These are phyloP conservation scores for Sebastes itinus DNA, from an alignment of 2,797 vertebrate genomes.

Conservation along the genomic window DNA sequence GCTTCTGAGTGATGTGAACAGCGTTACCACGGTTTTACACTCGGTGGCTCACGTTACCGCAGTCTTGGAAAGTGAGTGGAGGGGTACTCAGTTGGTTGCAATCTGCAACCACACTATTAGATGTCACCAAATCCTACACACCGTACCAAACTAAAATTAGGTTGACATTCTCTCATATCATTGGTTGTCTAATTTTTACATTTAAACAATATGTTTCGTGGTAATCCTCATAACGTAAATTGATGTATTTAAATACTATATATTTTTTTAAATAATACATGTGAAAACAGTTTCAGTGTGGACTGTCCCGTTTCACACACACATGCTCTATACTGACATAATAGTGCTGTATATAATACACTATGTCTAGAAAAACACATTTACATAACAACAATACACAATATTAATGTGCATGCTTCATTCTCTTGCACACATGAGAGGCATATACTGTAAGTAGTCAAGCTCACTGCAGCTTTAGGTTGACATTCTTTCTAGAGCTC, in stretches of 20 bases:
- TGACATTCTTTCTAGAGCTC: no score
- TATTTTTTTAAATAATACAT: not conserved
- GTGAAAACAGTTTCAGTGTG: not conserved
- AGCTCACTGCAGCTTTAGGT: conserved; percentile 11
- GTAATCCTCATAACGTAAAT: not conserved
- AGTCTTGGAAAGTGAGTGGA: no score
- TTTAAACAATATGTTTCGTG: not conserved
- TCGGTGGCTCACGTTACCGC: no score
- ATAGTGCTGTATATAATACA: not conserved
- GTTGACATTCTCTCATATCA: not conserved
- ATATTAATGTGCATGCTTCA: not conserved
- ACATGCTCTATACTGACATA: not conserved
- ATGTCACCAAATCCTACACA: no score
- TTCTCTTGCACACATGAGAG: not conserved
- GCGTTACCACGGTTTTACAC: no score
- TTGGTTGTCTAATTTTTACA: not conserved
- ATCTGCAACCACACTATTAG: no score
- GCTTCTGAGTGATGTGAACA: no score
- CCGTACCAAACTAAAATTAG: not conserved
- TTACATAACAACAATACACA: not conserved
- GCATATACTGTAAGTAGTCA: not conserved
- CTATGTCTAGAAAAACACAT: not conserved
- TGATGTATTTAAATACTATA: not conserved
- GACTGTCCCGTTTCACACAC: not conserved
- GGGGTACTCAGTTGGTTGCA: no score